Percentiles rank a stretch among this genome's conserved stretches.
phyloP scores from a whole-genome alignment of 2,888 invertebrate species.

The Ptychoptera albimana region DNA sequence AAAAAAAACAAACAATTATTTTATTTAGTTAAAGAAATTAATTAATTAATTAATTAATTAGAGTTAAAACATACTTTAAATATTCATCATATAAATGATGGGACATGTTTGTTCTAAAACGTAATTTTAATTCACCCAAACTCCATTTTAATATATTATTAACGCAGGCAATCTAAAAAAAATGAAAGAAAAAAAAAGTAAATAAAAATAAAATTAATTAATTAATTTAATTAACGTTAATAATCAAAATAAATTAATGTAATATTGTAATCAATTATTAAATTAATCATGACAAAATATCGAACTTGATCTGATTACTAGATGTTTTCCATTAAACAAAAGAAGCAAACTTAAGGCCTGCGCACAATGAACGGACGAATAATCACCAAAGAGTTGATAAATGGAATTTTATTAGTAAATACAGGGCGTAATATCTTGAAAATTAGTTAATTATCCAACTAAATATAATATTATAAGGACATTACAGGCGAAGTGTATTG shows the following conservation, averaged over 20 bases:
- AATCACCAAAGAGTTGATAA: too few species aligned
- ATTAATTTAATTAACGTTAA: constrained; percentile 2
- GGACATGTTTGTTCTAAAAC: constrained; percentile 79
- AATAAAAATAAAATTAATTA: not conserved
- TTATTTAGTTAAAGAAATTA: constrained; percentile 10
- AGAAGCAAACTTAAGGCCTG: too few species aligned
- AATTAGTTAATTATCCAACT: too few species aligned
- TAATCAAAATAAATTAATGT: not conserved
- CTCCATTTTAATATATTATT: constrained; percentile 92
- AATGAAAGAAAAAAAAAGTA: constrained; percentile 17
- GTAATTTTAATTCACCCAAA: constrained; percentile 80
- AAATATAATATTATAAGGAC: too few species aligned
- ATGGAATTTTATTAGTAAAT: too few species aligned
- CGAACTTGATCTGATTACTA: too few species aligned
- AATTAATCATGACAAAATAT: too few species aligned
- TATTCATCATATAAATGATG: constrained; percentile 80
- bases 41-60: not conserved
- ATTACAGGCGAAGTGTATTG: too few species aligned
- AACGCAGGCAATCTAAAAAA: constrained; percentile 73
- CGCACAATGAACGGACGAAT: too few species aligned
- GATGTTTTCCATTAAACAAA: too few species aligned
- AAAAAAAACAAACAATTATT: constrained; percentile 1
- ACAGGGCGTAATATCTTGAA: too few species aligned
- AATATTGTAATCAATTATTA: too few species aligned
- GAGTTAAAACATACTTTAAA: constrained; percentile 57